phyloP scores from a whole-genome alignment of 2,888 invertebrate species.

The Corythucha ciliata region DNA sequence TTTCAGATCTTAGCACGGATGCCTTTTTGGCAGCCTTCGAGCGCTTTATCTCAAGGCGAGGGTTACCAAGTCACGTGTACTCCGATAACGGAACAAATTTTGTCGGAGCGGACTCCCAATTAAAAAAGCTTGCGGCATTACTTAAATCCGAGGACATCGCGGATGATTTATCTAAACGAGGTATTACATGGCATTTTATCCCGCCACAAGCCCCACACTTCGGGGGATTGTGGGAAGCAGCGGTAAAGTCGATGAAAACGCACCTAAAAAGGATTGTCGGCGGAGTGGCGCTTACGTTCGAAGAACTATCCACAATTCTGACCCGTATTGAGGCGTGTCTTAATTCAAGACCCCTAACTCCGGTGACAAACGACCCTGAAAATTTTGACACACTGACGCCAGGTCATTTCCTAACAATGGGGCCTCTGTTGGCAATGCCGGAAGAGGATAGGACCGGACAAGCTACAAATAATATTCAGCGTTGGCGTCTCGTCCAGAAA shows the following conservation, averaged over 20 bases:
- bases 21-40: slow-evolving; percentile 35
- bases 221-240: neutral
- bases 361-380: slow-evolving; percentile 11
- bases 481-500: slow-evolving; percentile 11
- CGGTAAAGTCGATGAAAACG: neutral
- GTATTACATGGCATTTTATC: slow-evolving; percentile 4
- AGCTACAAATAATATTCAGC: slow-evolving; percentile 1
- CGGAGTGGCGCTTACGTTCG: neutral
- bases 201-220: neutral
- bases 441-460: slow-evolving; percentile 1
- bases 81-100: slow-evolving; percentile 39
- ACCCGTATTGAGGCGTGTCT: slow-evolving; percentile 13
- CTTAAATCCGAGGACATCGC: too few species aligned
- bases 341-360: slow-evolving; percentile 12
- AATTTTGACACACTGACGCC: slow-evolving; percentile 4
- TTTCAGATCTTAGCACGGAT: slow-evolving; percentile 35
- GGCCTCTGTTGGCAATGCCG: neutral
- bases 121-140: too few species aligned
- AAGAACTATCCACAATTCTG: slow-evolving; percentile 8
- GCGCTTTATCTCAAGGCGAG: slow-evolving; percentile 35
- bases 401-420: slow-evolving; percentile 2
- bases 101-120: slow-evolving; percentile 32
- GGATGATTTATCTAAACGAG: too few species aligned
- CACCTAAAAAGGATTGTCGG: neutral
- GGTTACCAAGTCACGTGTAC: slow-evolving; percentile 31